Base-by-base conservation (phyloP, 2,888 invertebrate species). In the Pseudolycoriella hygida region DNA sequence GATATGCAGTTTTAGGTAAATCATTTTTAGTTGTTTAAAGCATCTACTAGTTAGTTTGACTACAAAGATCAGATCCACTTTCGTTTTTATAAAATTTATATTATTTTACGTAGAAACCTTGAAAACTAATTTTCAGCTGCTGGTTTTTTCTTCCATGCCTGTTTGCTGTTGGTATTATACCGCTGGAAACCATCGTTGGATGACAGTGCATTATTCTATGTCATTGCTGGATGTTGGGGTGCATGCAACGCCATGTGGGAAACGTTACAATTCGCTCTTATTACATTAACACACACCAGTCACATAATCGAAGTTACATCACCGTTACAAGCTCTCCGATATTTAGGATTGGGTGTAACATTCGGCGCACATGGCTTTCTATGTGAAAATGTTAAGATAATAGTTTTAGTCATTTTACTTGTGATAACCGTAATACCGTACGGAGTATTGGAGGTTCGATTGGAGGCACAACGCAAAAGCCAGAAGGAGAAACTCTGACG, bases 221-320 rank as follows among this genome's bases (percentile, higher is more conserved):
- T 86, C 17, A 82, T 86, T 43, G 81, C 84, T 2, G 84, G 86
- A 0, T 81, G 84, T 0, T 87, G 86, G 86, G 86, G 85, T 14
- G 85, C 86, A 2, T 86, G 86, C 61, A 84, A 85, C 46, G 81
- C 83, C 17, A 77, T 86, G 52, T 87, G 86, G 86, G 85, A 87
- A 57, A 82, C 83, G 3, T 60, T 74, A 17, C 59, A 69, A 43
- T 67, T 65, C 40, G 61, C 64, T n/a, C 51, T 65, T 47, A 57
- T 65, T 38, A 64, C 65, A 3, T 54, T 62, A 5, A 66, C 62
- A 45, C 66, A 65, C 46, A 55, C 60, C 52, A 59, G 60, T 55
- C 67, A 61, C 53, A 62, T 64, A n/a, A 53, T 55, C 3, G 59
- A 62, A 46, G 58, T 61, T 3, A 50, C 57, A 65, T 75, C 60